Evolutionary conservation across 2,888 invertebrate species (phyloP), one percentile per base, ranked within the genome.

Genomic region (Candidula unifasciata): DNA sequence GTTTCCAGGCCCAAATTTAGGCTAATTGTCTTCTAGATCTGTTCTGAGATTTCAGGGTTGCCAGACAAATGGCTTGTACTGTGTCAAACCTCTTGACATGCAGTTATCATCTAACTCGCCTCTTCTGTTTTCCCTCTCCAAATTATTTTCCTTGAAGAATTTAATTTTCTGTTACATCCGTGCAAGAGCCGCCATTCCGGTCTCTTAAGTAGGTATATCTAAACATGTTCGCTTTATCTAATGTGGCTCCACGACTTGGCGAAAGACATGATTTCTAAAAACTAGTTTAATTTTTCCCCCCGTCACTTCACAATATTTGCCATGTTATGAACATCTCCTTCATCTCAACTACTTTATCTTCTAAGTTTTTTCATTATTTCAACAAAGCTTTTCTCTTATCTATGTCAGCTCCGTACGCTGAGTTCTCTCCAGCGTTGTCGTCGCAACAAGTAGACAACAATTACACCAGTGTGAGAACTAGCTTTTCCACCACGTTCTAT

Each of bases 231-330:
- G 0, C 1, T 1, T 52, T 52, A 74, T 74, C 57, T 13, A 2
- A 27, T 3, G n/a, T 10, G 27, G 27, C 27, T 74, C 44, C 18
- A 8, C 27, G 21, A 52, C 52, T 44, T 54, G 74, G 52, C n/a
- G 30, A 74, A 27, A 74, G 10, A 71, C 21, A 44, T 16, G 16
- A 74, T n/a, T 24, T 71, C 37, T n/a, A 1, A 33, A 37, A 37
- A 35, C 74, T 30, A 52, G 52, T 52, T 21, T 52, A 27, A 24
- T 1, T 27, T 74, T 74, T 44, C 13, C 13, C n/a, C 44, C 27
- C 52, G 74, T 52, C 74, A 74, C 74, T 74, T 74, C 74, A 74
- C 27, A 74, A 74, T 74, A 74, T 74, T 74, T 74, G 52, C 52
- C n/a, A 30, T 24, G 37, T 71, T 71, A 37, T 71, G 71, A 71